These are phyloP conservation scores for Microchrysa polita DNA, from an alignment of 2,888 invertebrate genomes.

Conservation along the genomic window DNA sequence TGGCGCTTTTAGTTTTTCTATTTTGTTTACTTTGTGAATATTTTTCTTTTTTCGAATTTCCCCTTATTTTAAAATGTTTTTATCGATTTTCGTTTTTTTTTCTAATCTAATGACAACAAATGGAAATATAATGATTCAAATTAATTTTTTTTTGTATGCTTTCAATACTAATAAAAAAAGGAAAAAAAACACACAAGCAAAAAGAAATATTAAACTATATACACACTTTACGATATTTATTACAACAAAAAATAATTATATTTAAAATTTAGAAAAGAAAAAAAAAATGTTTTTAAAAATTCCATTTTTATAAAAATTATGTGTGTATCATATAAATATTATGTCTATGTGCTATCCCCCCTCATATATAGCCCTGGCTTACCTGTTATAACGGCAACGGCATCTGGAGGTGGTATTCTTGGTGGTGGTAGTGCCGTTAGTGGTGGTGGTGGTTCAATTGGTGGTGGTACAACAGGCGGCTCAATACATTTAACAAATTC, in stretches of 20 bases:
- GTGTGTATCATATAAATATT: constrained; percentile 9
- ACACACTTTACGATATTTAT: too few species aligned
- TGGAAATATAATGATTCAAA: too few species aligned
- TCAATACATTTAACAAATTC: constrained; percentile 60
- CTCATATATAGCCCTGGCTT: constrained; percentile 52
- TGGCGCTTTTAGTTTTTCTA: too few species aligned
- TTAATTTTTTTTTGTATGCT: too few species aligned
- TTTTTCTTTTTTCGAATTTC: too few species aligned
- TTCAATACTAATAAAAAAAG: too few species aligned
- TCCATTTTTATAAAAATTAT: constrained; percentile 29
- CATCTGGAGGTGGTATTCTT: constrained; percentile 69
- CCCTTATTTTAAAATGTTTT: too few species aligned
- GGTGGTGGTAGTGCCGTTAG: constrained; percentile 65
- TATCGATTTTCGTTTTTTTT: not conserved
- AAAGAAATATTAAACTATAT: too few species aligned
- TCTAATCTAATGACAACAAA: too few species aligned
- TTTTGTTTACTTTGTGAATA: too few species aligned
- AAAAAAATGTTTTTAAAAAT: constrained; percentile 46
- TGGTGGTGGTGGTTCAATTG: constrained; percentile 57
- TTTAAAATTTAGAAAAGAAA: constrained; percentile 44
- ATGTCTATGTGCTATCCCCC: constrained; percentile 21
- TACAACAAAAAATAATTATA: not conserved
- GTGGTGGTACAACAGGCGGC: constrained; percentile 63
- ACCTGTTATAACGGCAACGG: constrained; percentile 57
- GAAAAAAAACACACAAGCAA: too few species aligned